A percentile compares a stretch with the other conserved stretches of the same genome.
These are phyloP conservation scores for Ptychochromis oligacanthus DNA, from an alignment of 2,113 vertebrate species.

Conservation along the genomic window DNA sequence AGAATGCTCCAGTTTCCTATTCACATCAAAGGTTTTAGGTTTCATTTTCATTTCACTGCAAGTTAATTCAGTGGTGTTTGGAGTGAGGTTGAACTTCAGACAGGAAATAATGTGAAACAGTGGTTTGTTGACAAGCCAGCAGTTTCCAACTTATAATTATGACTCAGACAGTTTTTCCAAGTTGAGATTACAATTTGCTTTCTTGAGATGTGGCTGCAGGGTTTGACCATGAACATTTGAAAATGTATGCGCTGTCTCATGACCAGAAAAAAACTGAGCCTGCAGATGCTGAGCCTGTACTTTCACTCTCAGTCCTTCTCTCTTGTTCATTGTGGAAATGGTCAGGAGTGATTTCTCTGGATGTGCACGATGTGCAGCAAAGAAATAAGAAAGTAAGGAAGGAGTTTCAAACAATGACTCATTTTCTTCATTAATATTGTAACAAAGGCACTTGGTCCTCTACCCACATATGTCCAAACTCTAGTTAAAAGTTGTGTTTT, in stretches of 20 bases:
- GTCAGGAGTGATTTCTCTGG: background rate
- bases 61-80: background rate
- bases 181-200: conserved; percentile 9
- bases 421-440: background rate
- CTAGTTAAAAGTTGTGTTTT: too few species aligned
- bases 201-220: conserved; percentile 27
- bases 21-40: background rate
- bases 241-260: background rate
- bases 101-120: conserved; percentile 46
- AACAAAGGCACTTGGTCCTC: too few species aligned
- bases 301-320: background rate
- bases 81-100: background rate
- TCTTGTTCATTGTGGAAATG: background rate
- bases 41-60: conserved; percentile 1
- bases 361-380: background rate
- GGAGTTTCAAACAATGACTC: background rate
- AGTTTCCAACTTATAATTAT: conserved; percentile 42
- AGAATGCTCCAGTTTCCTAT: background rate
- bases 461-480: too few species aligned
- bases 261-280: background rate
- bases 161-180: conserved; percentile 46
- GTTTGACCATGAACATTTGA: conserved; percentile 6
- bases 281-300: background rate
- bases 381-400: background rate
- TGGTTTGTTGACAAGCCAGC: conserved; percentile 36